These are phyloP conservation scores for Channa argus DNA, from an alignment of 2,113 vertebrate genomes.

Conservation along the genomic window DNA sequence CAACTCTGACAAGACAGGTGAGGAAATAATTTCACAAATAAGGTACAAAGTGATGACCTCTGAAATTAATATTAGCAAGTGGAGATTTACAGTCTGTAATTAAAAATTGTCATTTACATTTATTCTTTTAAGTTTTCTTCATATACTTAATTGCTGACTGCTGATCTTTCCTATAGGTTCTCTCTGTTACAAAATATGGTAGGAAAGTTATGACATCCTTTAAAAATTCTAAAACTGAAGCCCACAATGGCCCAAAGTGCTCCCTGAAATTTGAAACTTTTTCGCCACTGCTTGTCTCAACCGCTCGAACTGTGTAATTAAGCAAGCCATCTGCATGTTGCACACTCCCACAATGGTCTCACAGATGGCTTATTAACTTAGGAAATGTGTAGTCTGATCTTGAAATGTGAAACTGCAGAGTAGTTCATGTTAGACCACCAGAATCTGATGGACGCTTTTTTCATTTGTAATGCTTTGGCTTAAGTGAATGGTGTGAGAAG, in stretches of 20 bases:
- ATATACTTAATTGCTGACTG: no score
- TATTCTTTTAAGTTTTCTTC: no score
- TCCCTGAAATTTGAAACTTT: slow-evolving; percentile 18
- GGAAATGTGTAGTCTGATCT: slow-evolving; percentile 50
- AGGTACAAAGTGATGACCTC: neutral
- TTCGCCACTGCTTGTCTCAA: slow-evolving; percentile 21
- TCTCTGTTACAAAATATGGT: neutral
- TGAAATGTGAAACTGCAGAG: slow-evolving; percentile 36
- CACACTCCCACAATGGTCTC: slow-evolving; percentile 40
- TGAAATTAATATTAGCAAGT: neutral
- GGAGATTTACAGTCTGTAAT: neutral
- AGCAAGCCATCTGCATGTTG: slow-evolving; percentile 61
- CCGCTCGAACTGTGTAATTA: slow-evolving; percentile 61
- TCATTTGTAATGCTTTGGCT: slow-evolving; percentile 18
- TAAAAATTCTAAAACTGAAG: slow-evolving; percentile 18
- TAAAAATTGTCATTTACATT: neutral
- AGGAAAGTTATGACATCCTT: neutral
- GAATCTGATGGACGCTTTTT: slow-evolving; percentile 19
- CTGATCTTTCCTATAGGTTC: neutral
- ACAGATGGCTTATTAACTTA: slow-evolving; percentile 70
- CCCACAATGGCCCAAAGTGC: slow-evolving; percentile 13
- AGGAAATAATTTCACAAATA: slow-evolving; percentile 12
- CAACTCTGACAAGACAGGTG: slow-evolving; percentile 98
- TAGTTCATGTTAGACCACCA: slow-evolving; percentile 28
- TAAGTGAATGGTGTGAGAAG: neutral